Conservation (phyloP, 1,140 invertebrate species). For the Drosophila willistoni region DNA sequence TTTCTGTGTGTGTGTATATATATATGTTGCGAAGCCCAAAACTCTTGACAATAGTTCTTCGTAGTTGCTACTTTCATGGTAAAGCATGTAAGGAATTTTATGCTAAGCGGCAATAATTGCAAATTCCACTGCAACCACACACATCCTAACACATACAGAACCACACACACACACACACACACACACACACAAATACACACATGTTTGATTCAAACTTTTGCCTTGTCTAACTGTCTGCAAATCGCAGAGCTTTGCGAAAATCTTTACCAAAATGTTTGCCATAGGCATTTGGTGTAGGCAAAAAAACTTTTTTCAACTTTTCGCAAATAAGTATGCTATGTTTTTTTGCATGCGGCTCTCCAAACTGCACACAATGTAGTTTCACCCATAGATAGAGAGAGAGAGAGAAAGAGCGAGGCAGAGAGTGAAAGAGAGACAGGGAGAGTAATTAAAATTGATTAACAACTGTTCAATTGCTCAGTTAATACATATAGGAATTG, state of each 20-base stretch:
- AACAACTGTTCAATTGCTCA: slow-evolving; percentile 52
- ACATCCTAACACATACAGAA: slow-evolving; percentile 34
- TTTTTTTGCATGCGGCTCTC: slow-evolving; percentile 65
- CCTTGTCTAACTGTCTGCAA: slow-evolving; percentile 77
- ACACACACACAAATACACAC: slow-evolving; percentile 11
- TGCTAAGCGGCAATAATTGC: slow-evolving; percentile 81
- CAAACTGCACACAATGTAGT: slow-evolving; percentile 56
- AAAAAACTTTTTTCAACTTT: slow-evolving; percentile 52
- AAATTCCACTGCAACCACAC: slow-evolving; percentile 71
- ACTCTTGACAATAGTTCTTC: slow-evolving; percentile 76
- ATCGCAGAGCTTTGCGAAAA: slow-evolving; percentile 77
- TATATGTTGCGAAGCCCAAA: slow-evolving; percentile 41
- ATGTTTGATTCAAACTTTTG: slow-evolving; percentile 54
- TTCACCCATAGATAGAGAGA: not conserved
- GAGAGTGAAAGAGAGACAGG: slow-evolving; percentile 1
- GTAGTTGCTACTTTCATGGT: slow-evolving; percentile 74
- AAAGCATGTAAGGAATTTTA: slow-evolving; percentile 69
- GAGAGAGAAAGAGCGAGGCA: slow-evolving; percentile 10
- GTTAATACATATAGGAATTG: slow-evolving; percentile 47
- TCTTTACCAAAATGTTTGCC: slow-evolving; percentile 79
- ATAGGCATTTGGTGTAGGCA: slow-evolving; percentile 65
- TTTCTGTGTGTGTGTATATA: slow-evolving; percentile 16
- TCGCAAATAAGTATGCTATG: slow-evolving; percentile 63
- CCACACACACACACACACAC: slow-evolving; percentile 4
- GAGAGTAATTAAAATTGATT: slow-evolving; percentile 57